Evolutionary conservation across 1,140 invertebrate genomes (phyloP), one percentile per base, ranked within the genome.

Genomic region (Diachasmimorpha longicaudata): DNA sequence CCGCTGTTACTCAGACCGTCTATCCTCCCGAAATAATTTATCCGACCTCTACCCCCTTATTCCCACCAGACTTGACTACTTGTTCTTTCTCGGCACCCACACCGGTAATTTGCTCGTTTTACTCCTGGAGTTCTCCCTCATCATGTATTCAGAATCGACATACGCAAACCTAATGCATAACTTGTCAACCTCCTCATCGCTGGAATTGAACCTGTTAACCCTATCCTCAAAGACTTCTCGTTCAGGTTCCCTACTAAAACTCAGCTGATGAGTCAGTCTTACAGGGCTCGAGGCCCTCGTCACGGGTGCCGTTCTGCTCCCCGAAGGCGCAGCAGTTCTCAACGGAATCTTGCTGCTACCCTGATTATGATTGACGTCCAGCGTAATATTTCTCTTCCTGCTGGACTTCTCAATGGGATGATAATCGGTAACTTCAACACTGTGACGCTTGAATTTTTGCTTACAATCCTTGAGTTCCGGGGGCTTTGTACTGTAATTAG

Each of bases 281-380:
- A 85, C 82, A 0, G 86, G 87, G 75, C 87, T 88, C 11, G 87
- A 89, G 0, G 87, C 87, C 67, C 88, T 82, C 0, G 87, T 89
- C 0, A 84, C 80, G 0, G 88, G 87, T 10, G 86, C 88, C 2
- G 88, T 89, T 67, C 85, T 84, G 76, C 88, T 88, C 4, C 86
- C 86, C 42, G 81, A 82, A 37, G 80, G 77, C 10, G 75, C 21
- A 52, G 83, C 80, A 9, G 77, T 78, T 63, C 79, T 87, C 52
- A 86, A 79, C 21, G 88, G 85, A 72, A 89, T 88, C 71, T 87
- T 87, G 68, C 87, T 88, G 8, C 82, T 72, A 31, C 86, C 87
- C 36, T 88, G 87, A 81, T 88, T 89, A 76, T 88, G 88, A 70
- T 89, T 88, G 2, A 88, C 84, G n/a, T 88, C 87, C 58, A 87